Evolutionary conservation across 1,140 invertebrate genomes (phyloP).

Genomic region (Drosophila kanapiae): DNA sequence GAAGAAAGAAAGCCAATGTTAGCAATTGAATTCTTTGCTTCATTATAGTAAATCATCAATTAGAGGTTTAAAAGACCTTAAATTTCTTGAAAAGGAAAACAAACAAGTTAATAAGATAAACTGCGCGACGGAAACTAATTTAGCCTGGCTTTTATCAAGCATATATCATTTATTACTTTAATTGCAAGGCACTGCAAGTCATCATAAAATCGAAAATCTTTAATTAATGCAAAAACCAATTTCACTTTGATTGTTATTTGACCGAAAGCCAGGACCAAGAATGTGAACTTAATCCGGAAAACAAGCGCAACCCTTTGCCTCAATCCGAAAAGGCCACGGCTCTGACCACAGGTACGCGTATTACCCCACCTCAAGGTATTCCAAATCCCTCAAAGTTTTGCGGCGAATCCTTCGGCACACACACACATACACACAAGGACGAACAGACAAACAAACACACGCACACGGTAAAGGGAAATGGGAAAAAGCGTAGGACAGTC

Average conservation of each 20-base stretch:
- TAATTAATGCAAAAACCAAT: slow-evolving; percentile 21
- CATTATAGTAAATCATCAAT: too few species aligned
- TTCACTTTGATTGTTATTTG: slow-evolving; percentile 16
- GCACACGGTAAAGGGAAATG: not conserved
- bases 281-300: slow-evolving; percentile 19
- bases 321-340: slow-evolving; percentile 15
- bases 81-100: not conserved
- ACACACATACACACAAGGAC: slow-evolving; percentile 11
- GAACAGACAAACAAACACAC: slow-evolving; percentile 7
- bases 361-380: slow-evolving; percentile 38
- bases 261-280: slow-evolving; percentile 7
- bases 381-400: slow-evolving; percentile 47
- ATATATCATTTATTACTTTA: not conserved
- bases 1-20: not conserved
- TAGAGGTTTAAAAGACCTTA: too few species aligned
- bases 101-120: too few species aligned
- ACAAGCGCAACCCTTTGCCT: slow-evolving; percentile 12
- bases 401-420: slow-evolving; percentile 36
- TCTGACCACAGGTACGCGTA: slow-evolving; percentile 43
- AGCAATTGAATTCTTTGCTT: not conserved
- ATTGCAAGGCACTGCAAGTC: too few species aligned
- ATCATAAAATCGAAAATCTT: not conserved
- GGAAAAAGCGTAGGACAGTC: slow-evolving; percentile 26
- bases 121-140: too few species aligned
- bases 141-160: too few species aligned